Evolutionary conservation across 2,113 vertebrate species (phyloP).

Genomic region (Bos indicus): DNA sequence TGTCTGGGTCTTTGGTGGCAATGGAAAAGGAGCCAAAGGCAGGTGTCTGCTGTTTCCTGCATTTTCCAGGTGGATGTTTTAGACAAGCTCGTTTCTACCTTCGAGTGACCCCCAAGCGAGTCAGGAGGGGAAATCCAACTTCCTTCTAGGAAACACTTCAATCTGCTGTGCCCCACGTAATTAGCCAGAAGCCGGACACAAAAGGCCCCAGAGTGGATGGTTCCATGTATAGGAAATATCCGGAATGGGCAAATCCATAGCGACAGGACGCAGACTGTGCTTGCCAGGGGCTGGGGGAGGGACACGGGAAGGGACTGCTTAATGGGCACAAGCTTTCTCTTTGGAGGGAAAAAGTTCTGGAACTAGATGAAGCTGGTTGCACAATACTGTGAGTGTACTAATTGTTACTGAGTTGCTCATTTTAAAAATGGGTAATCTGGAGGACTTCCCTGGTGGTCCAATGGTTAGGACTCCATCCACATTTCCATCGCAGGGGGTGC

Average conservation of each 20-base stretch:
- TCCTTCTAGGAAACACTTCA: background rate
- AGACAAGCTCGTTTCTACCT: background rate
- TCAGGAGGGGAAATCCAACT: background rate
- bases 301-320: background rate
- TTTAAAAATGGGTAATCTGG: background rate
- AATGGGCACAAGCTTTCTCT: background rate
- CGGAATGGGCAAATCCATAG: background rate
- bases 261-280: background rate
- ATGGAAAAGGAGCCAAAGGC: background rate
- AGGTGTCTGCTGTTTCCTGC: background rate
- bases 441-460: background rate
- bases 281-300: background rate
- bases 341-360: background rate
- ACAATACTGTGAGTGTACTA: background rate
- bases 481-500: background rate
- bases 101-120: background rate
- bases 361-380: background rate
- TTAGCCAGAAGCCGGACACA: background rate
- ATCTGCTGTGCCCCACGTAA: background rate
- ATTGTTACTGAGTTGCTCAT: fast-evolving
- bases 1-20: background rate
- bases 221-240: background rate
- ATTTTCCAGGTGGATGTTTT: background rate
- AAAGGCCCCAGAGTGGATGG: background rate
- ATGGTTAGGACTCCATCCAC: background rate